Evolutionary conservation across 2,113 vertebrate species (phyloP).

Genomic region (Gracilinanus agilis): DNA sequence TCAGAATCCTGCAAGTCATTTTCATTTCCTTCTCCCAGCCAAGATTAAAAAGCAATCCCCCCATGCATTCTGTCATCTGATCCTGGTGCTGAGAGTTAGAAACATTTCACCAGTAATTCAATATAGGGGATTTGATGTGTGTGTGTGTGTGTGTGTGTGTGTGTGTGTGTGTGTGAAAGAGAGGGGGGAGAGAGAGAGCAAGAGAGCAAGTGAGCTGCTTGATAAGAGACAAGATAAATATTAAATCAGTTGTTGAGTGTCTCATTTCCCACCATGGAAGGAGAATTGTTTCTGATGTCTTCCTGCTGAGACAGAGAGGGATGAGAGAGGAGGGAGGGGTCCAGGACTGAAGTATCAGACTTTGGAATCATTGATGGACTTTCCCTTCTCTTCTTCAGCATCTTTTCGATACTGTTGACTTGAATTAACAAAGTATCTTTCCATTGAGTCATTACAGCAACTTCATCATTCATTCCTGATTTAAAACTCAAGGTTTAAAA

Average conservation of each 20-base stretch:
- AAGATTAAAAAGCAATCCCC: slow-evolving; percentile 72
- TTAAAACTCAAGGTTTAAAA: not conserved
- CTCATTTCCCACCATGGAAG: slow-evolving; percentile 71
- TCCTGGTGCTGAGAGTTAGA: slow-evolving; percentile 61
- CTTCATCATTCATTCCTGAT: slow-evolving; percentile 10
- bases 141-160: not conserved
- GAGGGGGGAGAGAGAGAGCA: not conserved
- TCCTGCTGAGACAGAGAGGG: not conserved
- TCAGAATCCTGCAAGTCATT: slow-evolving; percentile 72
- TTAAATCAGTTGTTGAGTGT: slow-evolving; percentile 66
- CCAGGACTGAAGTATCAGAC: not conserved
- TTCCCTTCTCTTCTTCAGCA: not conserved
- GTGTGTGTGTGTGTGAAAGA: not conserved
- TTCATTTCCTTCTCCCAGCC: slow-evolving; percentile 76
- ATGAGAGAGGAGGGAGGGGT: not conserved
- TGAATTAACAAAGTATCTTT: not conserved
- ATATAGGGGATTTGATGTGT: slow-evolving; percentile 67
- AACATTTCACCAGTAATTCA: slow-evolving; percentile 78
- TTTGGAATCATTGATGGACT: rapidly evolving
- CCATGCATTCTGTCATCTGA: slow-evolving; percentile 53
- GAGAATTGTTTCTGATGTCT: slow-evolving; percentile 47
- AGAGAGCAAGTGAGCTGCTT: slow-evolving; percentile 44
- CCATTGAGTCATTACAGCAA: not conserved
- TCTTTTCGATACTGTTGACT: not conserved
- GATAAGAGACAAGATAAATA: slow-evolving; percentile 64